These are phyloP conservation scores for Ormia ochracea DNA, from an alignment of 2,888 invertebrate genomes.

Conservation along the genomic window DNA sequence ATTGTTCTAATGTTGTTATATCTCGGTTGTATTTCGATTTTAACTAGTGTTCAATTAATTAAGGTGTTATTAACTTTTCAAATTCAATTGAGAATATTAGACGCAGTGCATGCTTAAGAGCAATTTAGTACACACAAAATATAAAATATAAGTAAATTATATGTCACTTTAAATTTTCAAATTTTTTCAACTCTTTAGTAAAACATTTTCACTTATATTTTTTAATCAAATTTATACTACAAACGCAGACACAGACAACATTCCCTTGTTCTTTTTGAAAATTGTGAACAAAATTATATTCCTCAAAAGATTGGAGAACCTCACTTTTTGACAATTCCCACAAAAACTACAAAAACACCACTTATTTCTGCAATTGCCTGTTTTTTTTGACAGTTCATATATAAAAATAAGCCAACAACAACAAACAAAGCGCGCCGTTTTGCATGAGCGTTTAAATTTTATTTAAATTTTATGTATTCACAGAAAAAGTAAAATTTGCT, in stretches of 20 bases:
- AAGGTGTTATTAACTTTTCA: conserved; percentile 54
- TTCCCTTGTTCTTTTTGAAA: conserved; percentile 38
- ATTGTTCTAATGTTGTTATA: not conserved
- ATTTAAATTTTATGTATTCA: not conserved
- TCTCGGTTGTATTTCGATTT: not conserved
- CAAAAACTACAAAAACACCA: conserved; percentile 26
- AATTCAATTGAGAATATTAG: conserved; percentile 29
- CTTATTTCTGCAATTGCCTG: conserved; percentile 26
- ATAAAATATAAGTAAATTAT: too few species aligned
- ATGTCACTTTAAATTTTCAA: too few species aligned
- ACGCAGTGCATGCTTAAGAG: conserved; percentile 35
- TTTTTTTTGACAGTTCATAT: conserved; percentile 43
- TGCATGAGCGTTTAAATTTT: conserved; percentile 11
- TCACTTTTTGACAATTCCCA: conserved; percentile 26
- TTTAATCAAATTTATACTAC: conserved; percentile 41
- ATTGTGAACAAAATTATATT: conserved; percentile 47
- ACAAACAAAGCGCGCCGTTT: conserved; percentile 28
- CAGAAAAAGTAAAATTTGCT: not conserved
- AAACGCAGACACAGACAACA: conserved; percentile 11
- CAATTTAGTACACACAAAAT: conserved; percentile 19
- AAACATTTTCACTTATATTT: conserved; percentile 24
- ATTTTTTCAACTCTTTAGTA: too few species aligned
- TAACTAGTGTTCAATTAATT: conserved; percentile 17
- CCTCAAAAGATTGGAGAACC: conserved; percentile 40
- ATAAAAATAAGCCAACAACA: conserved; percentile 20